Percentiles rank a stretch among this genome's conserved stretches.
phyloP scores from a whole-genome alignment of 2,888 invertebrate genomes.

The Chymomyza fuscimana region DNA sequence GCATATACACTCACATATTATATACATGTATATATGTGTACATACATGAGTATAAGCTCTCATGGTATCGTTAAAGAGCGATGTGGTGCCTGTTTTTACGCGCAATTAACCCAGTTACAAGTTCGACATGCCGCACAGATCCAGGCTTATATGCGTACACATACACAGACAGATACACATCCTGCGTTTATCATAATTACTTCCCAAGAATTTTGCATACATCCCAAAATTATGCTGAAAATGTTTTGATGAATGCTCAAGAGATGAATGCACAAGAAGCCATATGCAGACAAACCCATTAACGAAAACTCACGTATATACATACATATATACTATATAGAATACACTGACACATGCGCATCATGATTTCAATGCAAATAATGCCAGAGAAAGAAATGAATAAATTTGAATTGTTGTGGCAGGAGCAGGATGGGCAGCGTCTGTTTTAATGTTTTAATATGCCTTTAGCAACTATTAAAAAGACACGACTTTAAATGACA shows the following conservation, averaged over 20 bases:
- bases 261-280: constrained; percentile 14
- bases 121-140: constrained; percentile 67
- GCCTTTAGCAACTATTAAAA: constrained; percentile 69
- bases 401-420: neutral
- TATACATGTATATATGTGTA: neutral
- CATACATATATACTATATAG: neutral
- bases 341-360: neutral
- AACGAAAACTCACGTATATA: neutral
- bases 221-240: constrained; percentile 58
- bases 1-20: constrained; percentile 4
- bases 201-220: constrained; percentile 61
- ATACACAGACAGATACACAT: constrained; percentile 40
- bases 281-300: constrained; percentile 9
- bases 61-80: neutral
- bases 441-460: constrained; percentile 66
- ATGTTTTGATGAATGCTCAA: constrained; percentile 59
- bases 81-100: constrained; percentile 38
- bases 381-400: neutral
- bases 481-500: constrained; percentile 56
- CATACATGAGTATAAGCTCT: neutral
- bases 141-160: constrained; percentile 8
- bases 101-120: constrained; percentile 72
- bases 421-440: constrained; percentile 2
- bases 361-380: neutral
- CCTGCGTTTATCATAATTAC: constrained; percentile 75